A percentile compares a stretch with the other conserved stretches of the same genome.
Conservation (phyloP, 2,113 vertebrate genomes). For the Alectura lathami region DNA sequence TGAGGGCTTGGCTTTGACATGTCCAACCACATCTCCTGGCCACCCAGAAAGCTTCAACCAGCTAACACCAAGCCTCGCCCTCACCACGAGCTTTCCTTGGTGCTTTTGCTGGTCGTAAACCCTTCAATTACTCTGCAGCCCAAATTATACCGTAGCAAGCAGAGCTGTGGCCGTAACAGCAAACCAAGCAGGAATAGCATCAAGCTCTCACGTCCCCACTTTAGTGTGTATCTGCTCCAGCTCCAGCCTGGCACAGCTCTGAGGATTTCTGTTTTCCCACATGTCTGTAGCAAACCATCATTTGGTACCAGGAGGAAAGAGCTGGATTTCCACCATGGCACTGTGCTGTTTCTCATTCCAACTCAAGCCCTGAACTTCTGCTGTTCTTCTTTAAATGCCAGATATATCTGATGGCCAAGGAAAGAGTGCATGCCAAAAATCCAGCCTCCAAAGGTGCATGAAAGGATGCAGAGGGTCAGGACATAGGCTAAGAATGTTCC, state of each 20-base stretch:
- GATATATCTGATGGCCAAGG: neutral
- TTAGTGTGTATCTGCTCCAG: neutral
- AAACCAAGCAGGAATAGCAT: neutral
- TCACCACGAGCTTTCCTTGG: neutral
- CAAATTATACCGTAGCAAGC: neutral
- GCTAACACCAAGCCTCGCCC: neutral
- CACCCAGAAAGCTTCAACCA: neutral
- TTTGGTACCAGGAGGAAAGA: neutral
- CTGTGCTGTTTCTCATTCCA: neutral
- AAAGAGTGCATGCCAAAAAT: neutral
- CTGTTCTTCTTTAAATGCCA: neutral
- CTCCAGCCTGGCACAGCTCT: neutral
- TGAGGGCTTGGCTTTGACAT: neutral
- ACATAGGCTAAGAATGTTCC: neutral
- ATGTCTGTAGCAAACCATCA: neutral
- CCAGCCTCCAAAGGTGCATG: neutral
- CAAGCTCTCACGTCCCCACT: neutral
- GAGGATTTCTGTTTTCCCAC: neutral
- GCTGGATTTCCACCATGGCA: neutral
- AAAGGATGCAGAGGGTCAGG: neutral
- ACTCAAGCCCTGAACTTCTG: neutral
- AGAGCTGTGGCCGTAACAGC: neutral
- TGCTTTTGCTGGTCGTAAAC: neutral
- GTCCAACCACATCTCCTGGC: neutral
- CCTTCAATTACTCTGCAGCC: neutral